Base-by-base conservation (phyloP, 2,888 invertebrate genomes). In the Meteorus cinctellus region DNA sequence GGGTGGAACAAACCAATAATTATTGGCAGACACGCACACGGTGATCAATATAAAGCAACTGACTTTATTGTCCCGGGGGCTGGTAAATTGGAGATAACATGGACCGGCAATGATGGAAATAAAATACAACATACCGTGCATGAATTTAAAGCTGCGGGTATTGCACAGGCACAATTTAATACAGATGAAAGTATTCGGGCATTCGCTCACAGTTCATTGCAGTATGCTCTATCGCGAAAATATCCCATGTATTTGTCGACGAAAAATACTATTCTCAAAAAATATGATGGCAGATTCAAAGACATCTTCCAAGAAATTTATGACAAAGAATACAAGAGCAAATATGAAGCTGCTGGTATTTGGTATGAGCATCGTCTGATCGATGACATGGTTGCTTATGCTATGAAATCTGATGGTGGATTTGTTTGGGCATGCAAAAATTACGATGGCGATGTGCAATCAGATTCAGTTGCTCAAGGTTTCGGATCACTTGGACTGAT, bases 361-460 rank as follows among this genome's bases (percentile, higher is more conserved):
- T 98, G 98, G 98, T 99, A 99, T 88, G 99, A 99, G 90, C 99
- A 99, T 90, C 94, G 99, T 78, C 91, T 99, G 72, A 99, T 99
- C 87, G 99, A 99, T 89, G 99, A 99, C 86, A 99, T 99, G 99
- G 98, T 99, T 16, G 99, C 99, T 2, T 98, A 98, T 87, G 95
- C 95, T 45, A 96, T 99, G 96, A 99, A 99, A 90, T 96, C 97
- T 0, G 97, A 98, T 84, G 99, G 99, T 82, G 99, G 99, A 60
- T 99, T 99, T 90, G 98, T 99, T 0, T 99, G 99, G 99, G 98
- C 99, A 10, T 99, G 99, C 90, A 99, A 99, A 90, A 99, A 99
- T 90, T 99, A 99, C 89, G 99, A 99, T 87, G 99, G 99, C 60
- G 99, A 99, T 90, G 99, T 99, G 0, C 99, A 99, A 90, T 98